phyloP scores from a whole-genome alignment of 1,140 invertebrate species.

The Diorhabda elongata region DNA sequence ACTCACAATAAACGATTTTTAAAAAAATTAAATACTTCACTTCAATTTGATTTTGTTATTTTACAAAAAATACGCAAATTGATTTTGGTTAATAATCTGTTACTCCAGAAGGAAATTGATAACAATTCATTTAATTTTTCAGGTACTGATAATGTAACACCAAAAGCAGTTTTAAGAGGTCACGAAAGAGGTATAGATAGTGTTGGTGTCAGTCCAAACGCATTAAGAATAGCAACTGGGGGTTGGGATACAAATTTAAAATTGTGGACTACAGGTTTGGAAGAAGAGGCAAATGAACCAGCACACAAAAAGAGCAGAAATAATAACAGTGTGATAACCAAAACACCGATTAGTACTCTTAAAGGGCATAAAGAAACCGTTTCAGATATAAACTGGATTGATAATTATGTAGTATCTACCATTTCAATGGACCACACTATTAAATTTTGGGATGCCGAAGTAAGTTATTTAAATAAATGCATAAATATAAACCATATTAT shows the following conservation, averaged over 20 bases:
- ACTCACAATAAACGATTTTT: too few species aligned
- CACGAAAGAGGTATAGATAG: conserved; percentile 88
- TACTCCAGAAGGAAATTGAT: neutral
- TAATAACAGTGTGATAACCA: conserved; percentile 38
- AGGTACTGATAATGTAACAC: conserved; percentile 70
- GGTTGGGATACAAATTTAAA: conserved; percentile 85
- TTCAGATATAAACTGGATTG: conserved; percentile 79
- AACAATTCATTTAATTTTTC: conserved; percentile 20
- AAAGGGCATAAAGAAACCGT: conserved; percentile 90
- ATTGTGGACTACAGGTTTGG: conserved; percentile 64
- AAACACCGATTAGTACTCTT: conserved; percentile 83
- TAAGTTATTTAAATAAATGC: conserved; percentile 17
- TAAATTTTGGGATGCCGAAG: conserved; percentile 80
- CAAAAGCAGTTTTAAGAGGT: conserved; percentile 75
- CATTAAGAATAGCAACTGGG: conserved; percentile 73
- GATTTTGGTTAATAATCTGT: neutral
- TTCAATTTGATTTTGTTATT: too few species aligned
- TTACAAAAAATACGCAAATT: too few species aligned
- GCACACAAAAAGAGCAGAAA: conserved; percentile 50
- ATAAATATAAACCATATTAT: neutral
- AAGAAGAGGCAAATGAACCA: conserved; percentile 50
- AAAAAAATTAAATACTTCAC: too few species aligned
- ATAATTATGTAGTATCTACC: conserved; percentile 69
- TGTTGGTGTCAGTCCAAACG: conserved; percentile 65
- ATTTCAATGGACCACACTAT: conserved; percentile 94